Evolutionary conservation across 2,113 vertebrate genomes (phyloP).

Genomic region (Odontesthes bonariensis): DNA sequence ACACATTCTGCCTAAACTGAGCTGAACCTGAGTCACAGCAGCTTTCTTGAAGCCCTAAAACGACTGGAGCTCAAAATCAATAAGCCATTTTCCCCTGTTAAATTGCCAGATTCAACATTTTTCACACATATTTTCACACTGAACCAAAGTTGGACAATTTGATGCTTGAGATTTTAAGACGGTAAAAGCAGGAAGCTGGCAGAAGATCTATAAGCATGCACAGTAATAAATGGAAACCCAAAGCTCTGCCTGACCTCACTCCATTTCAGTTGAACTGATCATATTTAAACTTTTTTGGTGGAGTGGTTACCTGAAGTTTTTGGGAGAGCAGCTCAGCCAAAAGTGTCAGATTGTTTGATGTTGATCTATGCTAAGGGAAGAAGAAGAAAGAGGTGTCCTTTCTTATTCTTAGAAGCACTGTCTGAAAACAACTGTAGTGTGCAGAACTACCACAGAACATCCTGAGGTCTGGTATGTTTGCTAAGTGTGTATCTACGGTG

Average conservation of each 20-base stretch:
- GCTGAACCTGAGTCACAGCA: not conserved
- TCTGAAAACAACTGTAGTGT: too few relatives aligned
- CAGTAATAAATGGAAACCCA: not conserved
- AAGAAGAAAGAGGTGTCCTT: too few relatives aligned
- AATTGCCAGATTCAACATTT: constrained; percentile 5
- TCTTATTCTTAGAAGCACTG: too few relatives aligned
- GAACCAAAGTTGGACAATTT: not conserved
- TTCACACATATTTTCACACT: not conserved
- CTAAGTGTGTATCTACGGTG: too few relatives aligned
- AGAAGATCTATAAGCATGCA: not conserved
- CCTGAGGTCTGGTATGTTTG: too few relatives aligned
- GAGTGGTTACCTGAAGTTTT: too few relatives aligned
- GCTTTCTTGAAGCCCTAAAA: constrained; percentile 7
- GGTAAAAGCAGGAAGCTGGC: not conserved
- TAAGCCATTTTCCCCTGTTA: constrained; percentile 20
- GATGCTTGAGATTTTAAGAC: not conserved
- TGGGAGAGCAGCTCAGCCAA: too few relatives aligned
- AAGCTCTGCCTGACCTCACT: not conserved
- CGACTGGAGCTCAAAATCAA: constrained; percentile 18
- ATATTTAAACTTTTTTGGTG: too few relatives aligned
- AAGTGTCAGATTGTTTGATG: too few relatives aligned
- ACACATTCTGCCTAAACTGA: not conserved
- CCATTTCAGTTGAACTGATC: not conserved
- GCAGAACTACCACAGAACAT: too few relatives aligned
- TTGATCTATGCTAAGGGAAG: too few relatives aligned